Conservation (phyloP, 2,113 vertebrate genomes). For the Dicentrarchus labrax region DNA sequence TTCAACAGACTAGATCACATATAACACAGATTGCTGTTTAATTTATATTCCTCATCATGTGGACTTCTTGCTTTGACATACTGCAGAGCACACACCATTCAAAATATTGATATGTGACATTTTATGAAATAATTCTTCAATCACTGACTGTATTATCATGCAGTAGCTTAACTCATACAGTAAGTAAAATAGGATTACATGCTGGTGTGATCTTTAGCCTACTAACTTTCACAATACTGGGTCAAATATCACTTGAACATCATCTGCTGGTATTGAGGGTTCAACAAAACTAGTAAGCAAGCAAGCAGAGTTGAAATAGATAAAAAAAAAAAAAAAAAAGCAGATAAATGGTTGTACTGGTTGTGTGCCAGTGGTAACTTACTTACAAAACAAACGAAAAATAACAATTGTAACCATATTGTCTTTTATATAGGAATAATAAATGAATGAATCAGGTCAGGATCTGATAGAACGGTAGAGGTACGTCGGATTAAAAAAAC, state of each 20-base stretch:
- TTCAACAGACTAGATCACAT: neutral
- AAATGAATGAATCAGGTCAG: too few relatives aligned
- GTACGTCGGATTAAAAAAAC: neutral
- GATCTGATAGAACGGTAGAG: neutral
- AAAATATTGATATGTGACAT: neutral
- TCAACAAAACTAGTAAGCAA: neutral
- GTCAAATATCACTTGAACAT: neutral
- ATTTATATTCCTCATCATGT: neutral
- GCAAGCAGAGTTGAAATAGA: too few relatives aligned
- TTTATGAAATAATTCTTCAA: neutral
- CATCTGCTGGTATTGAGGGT: neutral
- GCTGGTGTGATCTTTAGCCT: neutral
- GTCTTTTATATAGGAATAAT: neutral
- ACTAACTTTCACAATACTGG: neutral
- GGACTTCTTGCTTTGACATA: neutral
- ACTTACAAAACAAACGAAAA: neutral
- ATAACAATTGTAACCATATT: neutral
- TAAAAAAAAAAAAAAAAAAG: too few relatives aligned
- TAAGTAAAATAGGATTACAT: neutral
- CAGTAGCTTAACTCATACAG: neutral
- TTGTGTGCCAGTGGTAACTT: neutral
- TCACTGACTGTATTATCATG: neutral
- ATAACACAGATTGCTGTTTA: neutral
- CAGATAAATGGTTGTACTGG: neutral
- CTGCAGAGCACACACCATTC: neutral